Evolutionary conservation across 2,888 invertebrate genomes (phyloP).

Genomic region (Diploptera punctata): DNA sequence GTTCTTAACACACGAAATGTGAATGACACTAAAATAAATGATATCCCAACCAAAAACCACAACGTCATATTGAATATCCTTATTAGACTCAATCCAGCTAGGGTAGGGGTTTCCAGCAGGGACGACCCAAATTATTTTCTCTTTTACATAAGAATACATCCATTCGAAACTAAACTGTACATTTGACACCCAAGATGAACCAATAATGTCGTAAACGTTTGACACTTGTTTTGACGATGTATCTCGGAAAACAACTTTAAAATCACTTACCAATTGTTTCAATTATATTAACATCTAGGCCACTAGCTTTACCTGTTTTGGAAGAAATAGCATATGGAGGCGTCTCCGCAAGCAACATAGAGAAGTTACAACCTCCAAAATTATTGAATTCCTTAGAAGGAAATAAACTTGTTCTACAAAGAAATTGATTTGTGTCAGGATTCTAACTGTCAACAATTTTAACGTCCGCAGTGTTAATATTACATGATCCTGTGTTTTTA

Average conservation of each 20-base stretch:
- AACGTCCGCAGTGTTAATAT: not conserved
- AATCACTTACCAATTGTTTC: not conserved
- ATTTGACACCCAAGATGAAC: not conserved
- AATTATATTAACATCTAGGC: not conserved
- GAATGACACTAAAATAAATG: not conserved
- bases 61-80: not conserved
- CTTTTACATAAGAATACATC: not conserved
- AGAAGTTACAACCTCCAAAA: not conserved
- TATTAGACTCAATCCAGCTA: not conserved
- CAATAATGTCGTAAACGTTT: not conserved
- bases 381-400: not conserved
- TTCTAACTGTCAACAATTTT: not conserved
- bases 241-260: not conserved
- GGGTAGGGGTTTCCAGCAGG: not conserved
- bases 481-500: not conserved
- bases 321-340: not conserved
- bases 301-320: not conserved
- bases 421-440: not conserved
- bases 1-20: not conserved
- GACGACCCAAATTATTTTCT: not conserved
- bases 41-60: not conserved
- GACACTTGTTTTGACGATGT: not conserved
- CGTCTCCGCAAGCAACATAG: not conserved
- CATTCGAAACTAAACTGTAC: not conserved
- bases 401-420: not conserved